Percentiles rank a stretch among this genome's conserved stretches.
phyloP scores from a whole-genome alignment of 2,888 invertebrate genomes.

The Thera britannica region DNA sequence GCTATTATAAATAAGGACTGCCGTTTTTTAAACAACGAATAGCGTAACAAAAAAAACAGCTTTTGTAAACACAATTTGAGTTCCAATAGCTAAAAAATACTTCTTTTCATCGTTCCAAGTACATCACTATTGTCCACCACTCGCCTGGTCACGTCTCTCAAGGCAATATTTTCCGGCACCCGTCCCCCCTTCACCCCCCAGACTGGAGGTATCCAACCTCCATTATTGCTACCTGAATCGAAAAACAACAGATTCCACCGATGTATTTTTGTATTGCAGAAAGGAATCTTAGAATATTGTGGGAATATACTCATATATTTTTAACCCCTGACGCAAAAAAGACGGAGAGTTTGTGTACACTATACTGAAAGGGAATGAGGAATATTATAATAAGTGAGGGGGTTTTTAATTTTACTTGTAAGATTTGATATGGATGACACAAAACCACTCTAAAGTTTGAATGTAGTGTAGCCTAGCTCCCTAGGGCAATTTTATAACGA shows the following conservation, averaged over 20 bases:
- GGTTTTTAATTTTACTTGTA: no score
- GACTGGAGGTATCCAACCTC: slow-evolving; percentile 35
- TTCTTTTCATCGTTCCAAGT: neutral
- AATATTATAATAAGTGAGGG: no score
- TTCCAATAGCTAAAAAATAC: neutral
- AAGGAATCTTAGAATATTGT: neutral
- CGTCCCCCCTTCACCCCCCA: slow-evolving; percentile 15
- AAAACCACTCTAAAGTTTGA: no score
- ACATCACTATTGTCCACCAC: slow-evolving; percentile 34
- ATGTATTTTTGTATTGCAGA: slow-evolving; percentile 17
- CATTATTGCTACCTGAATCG: slow-evolving; percentile 41
- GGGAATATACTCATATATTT: no score
- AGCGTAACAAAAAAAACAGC: neutral
- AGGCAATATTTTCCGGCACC: slow-evolving; percentile 35
- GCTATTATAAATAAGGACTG: no score
- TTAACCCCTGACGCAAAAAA: no score
- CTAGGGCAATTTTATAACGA: no score
- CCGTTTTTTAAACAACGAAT: no score
- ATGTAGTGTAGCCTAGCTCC: no score
- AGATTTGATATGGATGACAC: no score
- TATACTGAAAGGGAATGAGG: no score
- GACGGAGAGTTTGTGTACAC: no score
- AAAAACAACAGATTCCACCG: slow-evolving; percentile 31
- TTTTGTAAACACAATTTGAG: neutral
- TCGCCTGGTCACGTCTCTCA: slow-evolving; percentile 40